A percentile compares a stretch with the other conserved stretches of the same genome.
Evolutionary conservation across 2,888 invertebrate species (phyloP).

Genomic region (Scaptodrosophila latifasciaeformis): DNA sequence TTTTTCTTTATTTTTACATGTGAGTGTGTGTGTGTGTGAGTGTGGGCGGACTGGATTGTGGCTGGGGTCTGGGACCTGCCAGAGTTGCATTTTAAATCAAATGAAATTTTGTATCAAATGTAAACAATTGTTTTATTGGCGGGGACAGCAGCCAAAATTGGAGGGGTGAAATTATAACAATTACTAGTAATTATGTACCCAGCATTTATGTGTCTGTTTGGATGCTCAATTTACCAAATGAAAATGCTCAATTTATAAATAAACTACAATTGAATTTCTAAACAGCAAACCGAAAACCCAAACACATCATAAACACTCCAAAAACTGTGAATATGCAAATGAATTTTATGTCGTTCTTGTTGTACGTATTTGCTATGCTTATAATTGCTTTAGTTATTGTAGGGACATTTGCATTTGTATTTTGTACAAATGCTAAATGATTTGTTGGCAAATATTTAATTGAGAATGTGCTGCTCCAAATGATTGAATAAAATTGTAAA

Average conservation of each 20-base stretch:
- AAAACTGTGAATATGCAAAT: too few species aligned
- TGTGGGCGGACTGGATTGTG: not conserved
- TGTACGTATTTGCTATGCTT: too few species aligned
- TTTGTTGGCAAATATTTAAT: too few species aligned
- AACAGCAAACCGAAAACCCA: too few species aligned
- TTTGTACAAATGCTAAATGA: too few species aligned
- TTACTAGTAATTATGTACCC: conserved; percentile 30
- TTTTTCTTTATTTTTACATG: conserved; percentile 5
- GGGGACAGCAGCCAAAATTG: conserved; percentile 22
- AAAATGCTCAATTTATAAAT: conserved; percentile 24
- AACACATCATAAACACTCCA: too few species aligned
- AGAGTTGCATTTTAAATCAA: conserved; percentile 47
- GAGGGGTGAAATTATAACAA: conserved; percentile 6
- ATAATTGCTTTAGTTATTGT: too few species aligned
- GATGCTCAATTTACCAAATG: conserved; percentile 9
- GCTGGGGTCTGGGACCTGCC: conserved; percentile 25
- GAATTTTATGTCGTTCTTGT: too few species aligned
- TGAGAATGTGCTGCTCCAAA: too few species aligned
- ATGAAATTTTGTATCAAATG: conserved; percentile 50
- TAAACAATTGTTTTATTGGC: conserved; percentile 52
- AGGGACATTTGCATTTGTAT: too few species aligned
- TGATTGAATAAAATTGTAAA: too few species aligned
- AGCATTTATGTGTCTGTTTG: not conserved
- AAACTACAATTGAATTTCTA: too few species aligned
- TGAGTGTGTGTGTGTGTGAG: not conserved